Conservation (phyloP, 2,797 vertebrate species). For the Atherinosoma microstoma region DNA sequence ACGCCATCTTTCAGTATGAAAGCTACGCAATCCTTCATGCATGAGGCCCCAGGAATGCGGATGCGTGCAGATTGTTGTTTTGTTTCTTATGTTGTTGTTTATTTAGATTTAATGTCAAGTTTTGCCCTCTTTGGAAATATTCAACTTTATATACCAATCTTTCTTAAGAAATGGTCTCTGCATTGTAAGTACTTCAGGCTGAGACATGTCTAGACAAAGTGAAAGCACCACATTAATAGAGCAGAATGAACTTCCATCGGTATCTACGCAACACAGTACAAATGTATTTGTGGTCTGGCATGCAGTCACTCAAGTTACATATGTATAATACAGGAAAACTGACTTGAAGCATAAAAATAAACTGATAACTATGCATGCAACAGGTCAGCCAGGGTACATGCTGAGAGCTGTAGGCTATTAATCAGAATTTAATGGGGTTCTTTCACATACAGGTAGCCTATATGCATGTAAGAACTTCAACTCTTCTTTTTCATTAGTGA, state of each 20-base stretch:
- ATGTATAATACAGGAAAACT: constrained; percentile 4
- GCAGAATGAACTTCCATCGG: background rate
- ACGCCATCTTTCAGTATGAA: no score
- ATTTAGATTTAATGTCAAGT: background rate
- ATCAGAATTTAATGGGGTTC: background rate
- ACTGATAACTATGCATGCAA: background rate
- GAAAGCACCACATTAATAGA: constrained; percentile 22
- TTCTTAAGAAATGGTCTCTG: constrained; percentile 21
- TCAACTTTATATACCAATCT: constrained; percentile 4
- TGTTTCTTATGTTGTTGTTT: no score
- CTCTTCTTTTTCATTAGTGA: no score
- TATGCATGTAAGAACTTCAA: background rate
- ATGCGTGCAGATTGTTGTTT: no score
- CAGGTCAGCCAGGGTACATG: background rate
- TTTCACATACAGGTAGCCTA: no score
- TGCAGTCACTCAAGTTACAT: background rate
- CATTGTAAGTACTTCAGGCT: constrained; percentile 27
- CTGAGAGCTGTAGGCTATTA: background rate
- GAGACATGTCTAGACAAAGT: constrained; percentile 29
- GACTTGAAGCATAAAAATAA: background rate
- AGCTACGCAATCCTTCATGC: no score
- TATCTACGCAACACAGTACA: constrained; percentile 14
- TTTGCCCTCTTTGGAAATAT: background rate
- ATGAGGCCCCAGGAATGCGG: no score
- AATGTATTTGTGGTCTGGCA: background rate